Percentiles rank a stretch among this genome's conserved stretches.
These are phyloP conservation scores for Clitarchus hookeri DNA, from an alignment of 2,888 invertebrate genomes.

Conservation along the genomic window DNA sequence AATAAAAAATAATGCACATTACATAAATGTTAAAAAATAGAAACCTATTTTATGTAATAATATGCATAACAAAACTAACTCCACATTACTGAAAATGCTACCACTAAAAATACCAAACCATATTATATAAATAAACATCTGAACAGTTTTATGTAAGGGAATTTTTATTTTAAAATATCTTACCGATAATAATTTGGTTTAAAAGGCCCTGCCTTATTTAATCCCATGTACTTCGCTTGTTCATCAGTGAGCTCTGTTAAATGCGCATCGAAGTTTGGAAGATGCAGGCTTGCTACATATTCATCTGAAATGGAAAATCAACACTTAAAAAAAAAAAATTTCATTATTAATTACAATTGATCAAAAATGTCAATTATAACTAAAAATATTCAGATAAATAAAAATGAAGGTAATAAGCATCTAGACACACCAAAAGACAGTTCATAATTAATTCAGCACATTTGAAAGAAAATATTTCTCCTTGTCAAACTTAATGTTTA, in stretches of 20 bases:
- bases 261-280: slow-evolving; percentile 97
- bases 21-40: too few species aligned
- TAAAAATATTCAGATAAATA: not conserved
- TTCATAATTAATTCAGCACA: not conserved
- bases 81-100: too few species aligned
- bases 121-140: too few species aligned
- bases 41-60: too few species aligned
- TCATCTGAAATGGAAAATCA: slow-evolving; percentile 69
- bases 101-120: too few species aligned
- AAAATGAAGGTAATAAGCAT: not conserved
- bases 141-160: too few species aligned
- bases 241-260: slow-evolving; percentile 95
- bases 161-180: slow-evolving; percentile 26
- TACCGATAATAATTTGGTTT: slow-evolving; percentile 98
- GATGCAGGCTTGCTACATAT: slow-evolving; percentile 95
- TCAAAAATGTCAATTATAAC: not conserved
- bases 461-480: too few species aligned
- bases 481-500: too few species aligned
- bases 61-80: too few species aligned
- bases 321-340: not conserved
- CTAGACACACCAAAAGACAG: not conserved
- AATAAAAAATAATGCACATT: too few species aligned
- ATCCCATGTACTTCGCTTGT: slow-evolving; percentile 96
- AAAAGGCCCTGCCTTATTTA: slow-evolving; percentile 97
- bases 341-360: not conserved